Evolutionary conservation across 2,888 invertebrate genomes (phyloP).

Genomic region (Synergus gifuensis): DNA sequence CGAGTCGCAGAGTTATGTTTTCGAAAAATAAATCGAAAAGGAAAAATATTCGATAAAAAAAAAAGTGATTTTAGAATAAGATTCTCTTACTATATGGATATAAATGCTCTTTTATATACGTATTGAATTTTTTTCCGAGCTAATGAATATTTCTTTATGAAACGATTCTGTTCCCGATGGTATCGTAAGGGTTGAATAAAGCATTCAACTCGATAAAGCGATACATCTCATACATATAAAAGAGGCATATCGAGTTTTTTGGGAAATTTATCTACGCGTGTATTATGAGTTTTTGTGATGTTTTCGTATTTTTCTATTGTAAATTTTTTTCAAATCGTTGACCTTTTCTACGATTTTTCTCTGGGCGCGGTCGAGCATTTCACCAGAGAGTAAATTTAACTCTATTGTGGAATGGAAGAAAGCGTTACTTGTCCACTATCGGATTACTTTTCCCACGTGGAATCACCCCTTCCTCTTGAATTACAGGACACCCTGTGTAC

Average conservation of each 20-base stretch:
- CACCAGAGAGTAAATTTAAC: constrained; percentile 7
- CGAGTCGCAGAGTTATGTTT: not conserved
- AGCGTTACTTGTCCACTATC: constrained; percentile 34
- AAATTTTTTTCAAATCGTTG: not conserved
- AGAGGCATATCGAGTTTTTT: not conserved
- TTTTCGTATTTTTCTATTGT: not conserved
- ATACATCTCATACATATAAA: constrained; percentile 40
- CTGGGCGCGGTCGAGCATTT: constrained; percentile 23
- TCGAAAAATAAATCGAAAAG: not conserved
- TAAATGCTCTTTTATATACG: not conserved
- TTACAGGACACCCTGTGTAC: constrained; percentile 11
- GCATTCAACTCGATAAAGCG: constrained; percentile 28
- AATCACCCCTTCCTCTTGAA: not conserved
- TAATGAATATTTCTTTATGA: not conserved
- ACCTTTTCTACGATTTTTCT: not conserved
- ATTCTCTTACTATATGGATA: not conserved
- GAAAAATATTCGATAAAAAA: not conserved
- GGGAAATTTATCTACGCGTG: not conserved
- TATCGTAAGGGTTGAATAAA: constrained; percentile 35
- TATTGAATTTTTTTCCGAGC: not conserved
- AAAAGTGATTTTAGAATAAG: not conserved
- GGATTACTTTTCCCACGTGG: constrained; percentile 40
- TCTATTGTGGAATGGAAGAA: constrained; percentile 21
- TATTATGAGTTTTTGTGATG: not conserved
- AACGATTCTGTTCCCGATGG: constrained; percentile 2